Evolutionary conservation across 2,113 vertebrate genomes (phyloP).

Genomic region (Nothoprocta perdicaria): DNA sequence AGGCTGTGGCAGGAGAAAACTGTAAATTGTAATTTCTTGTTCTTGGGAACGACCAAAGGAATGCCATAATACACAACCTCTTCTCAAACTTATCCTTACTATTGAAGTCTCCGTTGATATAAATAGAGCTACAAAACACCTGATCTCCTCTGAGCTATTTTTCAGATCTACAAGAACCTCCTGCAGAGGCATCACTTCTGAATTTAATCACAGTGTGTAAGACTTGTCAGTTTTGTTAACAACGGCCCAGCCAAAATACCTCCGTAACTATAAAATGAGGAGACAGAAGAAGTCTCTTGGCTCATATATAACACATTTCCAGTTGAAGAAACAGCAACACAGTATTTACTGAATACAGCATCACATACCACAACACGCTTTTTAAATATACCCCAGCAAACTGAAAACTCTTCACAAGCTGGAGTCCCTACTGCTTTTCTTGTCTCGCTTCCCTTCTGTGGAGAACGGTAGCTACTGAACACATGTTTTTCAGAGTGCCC

Average conservation of each 20-base stretch:
- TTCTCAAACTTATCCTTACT: not conserved
- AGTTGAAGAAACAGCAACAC: not conserved
- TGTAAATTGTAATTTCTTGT: not conserved
- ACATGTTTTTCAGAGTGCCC: not conserved
- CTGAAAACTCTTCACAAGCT: not conserved
- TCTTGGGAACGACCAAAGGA: not conserved
- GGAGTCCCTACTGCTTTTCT: not conserved
- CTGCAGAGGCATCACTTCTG: not conserved
- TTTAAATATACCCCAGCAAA: not conserved
- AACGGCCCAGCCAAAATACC: not conserved
- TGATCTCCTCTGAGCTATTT: not conserved
- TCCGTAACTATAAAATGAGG: not conserved
- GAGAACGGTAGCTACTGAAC: not conserved
- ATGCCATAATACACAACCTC: not conserved
- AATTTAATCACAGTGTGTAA: not conserved
- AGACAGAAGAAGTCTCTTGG: not conserved
- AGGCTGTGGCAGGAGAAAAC: not conserved
- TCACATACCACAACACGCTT: not conserved
- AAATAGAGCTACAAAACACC: not conserved
- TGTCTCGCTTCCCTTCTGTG: not conserved
- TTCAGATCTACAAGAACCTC: not conserved
- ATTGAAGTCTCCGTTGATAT: not conserved
- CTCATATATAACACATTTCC: not conserved
- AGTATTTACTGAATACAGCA: not conserved
- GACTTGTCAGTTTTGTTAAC: not conserved